These are phyloP conservation scores for Gallinago solitaria DNA, from an alignment of 2,797 vertebrate genomes.

Conservation along the genomic window DNA sequence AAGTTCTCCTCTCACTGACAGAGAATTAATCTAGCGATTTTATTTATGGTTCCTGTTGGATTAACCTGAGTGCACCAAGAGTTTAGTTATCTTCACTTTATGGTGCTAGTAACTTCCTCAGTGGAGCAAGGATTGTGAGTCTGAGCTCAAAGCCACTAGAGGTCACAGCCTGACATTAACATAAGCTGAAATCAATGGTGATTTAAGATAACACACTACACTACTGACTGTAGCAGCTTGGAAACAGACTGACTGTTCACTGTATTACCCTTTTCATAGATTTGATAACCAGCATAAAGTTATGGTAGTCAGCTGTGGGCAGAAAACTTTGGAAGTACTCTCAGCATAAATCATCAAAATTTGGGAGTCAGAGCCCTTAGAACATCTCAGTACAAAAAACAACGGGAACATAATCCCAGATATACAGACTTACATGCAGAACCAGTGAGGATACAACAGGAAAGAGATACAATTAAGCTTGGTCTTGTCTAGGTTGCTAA, in stretches of 20 bases:
- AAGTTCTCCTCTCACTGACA: not conserved
- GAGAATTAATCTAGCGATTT: not conserved
- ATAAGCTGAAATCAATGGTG: slow-evolving; percentile 50
- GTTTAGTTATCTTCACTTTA: not conserved
- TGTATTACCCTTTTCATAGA: not conserved
- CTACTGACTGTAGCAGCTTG: not conserved
- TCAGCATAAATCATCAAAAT: not conserved
- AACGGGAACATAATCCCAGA: not conserved
- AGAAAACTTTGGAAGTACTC: not conserved
- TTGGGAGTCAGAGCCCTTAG: not conserved
- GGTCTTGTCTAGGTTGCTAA: not conserved
- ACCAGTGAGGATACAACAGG: not conserved
- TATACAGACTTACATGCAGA: not conserved
- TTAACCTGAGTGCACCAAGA: not conserved
- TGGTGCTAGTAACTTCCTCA: not conserved
- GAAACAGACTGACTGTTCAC: not conserved
- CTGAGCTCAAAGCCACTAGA: not conserved
- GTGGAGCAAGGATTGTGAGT: not conserved
- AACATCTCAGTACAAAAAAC: not conserved
- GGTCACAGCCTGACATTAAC: slow-evolving; percentile 24
- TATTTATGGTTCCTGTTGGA: not conserved
- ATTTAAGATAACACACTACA: slow-evolving; percentile 11
- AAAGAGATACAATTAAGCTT: not conserved
- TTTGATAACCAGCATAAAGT: not conserved
- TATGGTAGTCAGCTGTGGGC: not conserved